Percentiles rank a stretch among this genome's conserved stretches.
Evolutionary conservation across 2,888 invertebrate genomes (phyloP).

Genomic region (Lacanobia oleracea): DNA sequence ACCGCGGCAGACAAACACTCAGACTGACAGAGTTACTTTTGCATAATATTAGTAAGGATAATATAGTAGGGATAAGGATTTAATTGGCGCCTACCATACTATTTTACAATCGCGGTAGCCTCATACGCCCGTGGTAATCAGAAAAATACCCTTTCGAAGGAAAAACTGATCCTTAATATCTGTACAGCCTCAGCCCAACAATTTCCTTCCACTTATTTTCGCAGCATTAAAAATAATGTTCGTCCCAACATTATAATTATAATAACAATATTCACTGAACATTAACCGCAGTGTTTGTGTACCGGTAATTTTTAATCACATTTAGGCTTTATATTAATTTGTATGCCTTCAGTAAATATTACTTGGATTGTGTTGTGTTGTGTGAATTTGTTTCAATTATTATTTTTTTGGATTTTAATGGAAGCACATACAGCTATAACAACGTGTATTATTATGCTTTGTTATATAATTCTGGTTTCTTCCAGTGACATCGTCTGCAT

Average conservation of each 20-base stretch:
- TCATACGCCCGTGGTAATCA: too few species aligned
- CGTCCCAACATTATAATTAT: constrained; percentile 2
- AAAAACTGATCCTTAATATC: background rate
- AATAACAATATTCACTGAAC: constrained; percentile 14
- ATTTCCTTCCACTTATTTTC: background rate
- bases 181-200: background rate
- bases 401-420: background rate
- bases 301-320: constrained; percentile 15
- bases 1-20: too few species aligned
- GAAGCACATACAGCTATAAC: background rate
- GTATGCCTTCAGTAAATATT: background rate
- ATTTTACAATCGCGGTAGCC: background rate
- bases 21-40: too few species aligned
- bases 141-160: background rate
- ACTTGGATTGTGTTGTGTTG: background rate
- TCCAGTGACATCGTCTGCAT: too few species aligned
- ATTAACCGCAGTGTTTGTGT: constrained; percentile 11
- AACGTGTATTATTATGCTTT: too few species aligned
- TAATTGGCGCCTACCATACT: too few species aligned
- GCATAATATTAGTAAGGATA: too few species aligned
- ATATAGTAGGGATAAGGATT: too few species aligned
- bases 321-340: constrained; percentile 6
- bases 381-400: background rate
- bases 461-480: too few species aligned
- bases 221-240: constrained; percentile 11